A percentile compares a stretch with the other conserved stretches of the same genome.
Conservation (phyloP, 92 coral and sea anemone genomes). For the Micromussa lordhowensis region DNA sequence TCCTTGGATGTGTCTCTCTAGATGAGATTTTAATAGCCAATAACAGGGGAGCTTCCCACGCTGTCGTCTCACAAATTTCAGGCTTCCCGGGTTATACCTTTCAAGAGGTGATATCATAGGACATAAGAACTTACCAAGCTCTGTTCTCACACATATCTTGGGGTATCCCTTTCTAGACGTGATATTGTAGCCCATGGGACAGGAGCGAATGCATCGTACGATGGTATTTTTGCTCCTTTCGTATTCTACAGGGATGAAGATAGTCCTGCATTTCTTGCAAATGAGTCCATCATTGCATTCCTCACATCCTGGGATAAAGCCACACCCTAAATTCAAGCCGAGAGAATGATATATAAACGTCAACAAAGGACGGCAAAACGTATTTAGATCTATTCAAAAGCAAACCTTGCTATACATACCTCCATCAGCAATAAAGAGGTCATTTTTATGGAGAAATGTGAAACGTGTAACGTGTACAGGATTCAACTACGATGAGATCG, state of each 20-base stretch:
- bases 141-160: conserved; percentile 42
- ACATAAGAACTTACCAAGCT: conserved; percentile 24
- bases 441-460: too few species aligned
- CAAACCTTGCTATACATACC: too few species aligned
- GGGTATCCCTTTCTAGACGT: conserved; percentile 27
- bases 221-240: conserved; percentile 33
- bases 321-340: conserved; percentile 53
- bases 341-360: neutral
- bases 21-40: too few species aligned
- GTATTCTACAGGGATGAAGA: conserved; percentile 47
- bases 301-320: conserved; percentile 70
- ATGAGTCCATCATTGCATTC: conserved; percentile 43
- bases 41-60: too few species aligned
- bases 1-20: too few species aligned
- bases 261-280: conserved; percentile 36
- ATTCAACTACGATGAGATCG: neutral
- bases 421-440: too few species aligned
- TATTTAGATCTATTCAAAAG: neutral
- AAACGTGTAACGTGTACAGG: neutral
- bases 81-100: too few species aligned
- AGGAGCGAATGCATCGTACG: conserved; percentile 37
- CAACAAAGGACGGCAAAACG: neutral
- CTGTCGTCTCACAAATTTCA: too few species aligned
- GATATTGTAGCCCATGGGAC: conserved; percentile 47
- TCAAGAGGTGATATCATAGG: too few species aligned